These are phyloP conservation scores for Yponomeuta cagnagella DNA, from an alignment of 2,888 invertebrate genomes.

Conservation along the genomic window DNA sequence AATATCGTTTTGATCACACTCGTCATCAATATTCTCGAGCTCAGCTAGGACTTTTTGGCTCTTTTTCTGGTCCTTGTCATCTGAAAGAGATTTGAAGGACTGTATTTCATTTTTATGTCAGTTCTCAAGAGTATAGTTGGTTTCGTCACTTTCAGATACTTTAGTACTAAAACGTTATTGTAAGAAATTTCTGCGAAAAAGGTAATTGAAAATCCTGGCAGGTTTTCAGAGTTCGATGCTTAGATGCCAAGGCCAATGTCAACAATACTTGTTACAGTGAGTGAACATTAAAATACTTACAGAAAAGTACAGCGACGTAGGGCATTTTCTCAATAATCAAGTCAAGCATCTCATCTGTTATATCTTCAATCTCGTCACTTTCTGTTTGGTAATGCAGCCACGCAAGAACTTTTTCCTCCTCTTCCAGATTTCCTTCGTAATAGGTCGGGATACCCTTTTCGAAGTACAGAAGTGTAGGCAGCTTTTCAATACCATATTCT, in stretches of 20 bases:
- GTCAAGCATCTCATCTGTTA: constrained; percentile 95
- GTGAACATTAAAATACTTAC: constrained; percentile 75
- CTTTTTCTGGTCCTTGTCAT: constrained; percentile 93
- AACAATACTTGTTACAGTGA: constrained; percentile 20
- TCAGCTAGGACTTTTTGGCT: constrained; percentile 89
- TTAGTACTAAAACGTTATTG: neutral
- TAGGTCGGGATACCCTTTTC: constrained; percentile 85
- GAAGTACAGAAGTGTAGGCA: constrained; percentile 90
- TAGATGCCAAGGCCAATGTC: constrained; percentile 30
- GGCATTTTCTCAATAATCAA: constrained; percentile 91
- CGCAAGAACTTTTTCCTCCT: constrained; percentile 90
- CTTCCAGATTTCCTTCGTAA: constrained; percentile 90
- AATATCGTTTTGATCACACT: constrained; percentile 93
- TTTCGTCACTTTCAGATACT: constrained; percentile 14
- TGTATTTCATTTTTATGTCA: constrained; percentile 72
- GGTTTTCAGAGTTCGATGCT: constrained; percentile 36
- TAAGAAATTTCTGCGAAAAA: constrained; percentile 29
- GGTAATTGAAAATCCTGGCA: constrained; percentile 43
- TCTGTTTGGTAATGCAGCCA: constrained; percentile 91
- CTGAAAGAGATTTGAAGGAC: constrained; percentile 74
- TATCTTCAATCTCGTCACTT: constrained; percentile 94
- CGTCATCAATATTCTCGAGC: constrained; percentile 94
- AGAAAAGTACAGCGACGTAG: constrained; percentile 92
- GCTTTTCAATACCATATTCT: constrained; percentile 92
- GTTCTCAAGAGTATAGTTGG: constrained; percentile 52